Conservation (phyloP, 2,888 invertebrate species). For the Drosophila borborema region DNA sequence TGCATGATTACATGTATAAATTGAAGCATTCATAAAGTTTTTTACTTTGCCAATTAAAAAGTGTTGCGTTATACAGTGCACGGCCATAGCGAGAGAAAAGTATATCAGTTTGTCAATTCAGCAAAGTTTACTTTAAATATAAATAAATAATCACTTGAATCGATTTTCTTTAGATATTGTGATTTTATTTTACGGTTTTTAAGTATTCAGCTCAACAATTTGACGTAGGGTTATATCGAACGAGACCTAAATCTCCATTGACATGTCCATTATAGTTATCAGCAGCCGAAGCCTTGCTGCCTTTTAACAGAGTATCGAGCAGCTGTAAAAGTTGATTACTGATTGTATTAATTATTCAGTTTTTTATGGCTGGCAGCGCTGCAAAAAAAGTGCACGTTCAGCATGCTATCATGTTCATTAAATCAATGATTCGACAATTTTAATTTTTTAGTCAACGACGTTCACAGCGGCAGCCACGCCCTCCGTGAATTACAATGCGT, state of each 20-base stretch:
- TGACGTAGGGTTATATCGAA: background rate
- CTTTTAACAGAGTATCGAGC: background rate
- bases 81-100: accelerated
- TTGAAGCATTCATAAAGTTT: conserved; percentile 34
- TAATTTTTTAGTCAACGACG: conserved; percentile 41
- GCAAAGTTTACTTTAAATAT: no score
- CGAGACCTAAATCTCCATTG: background rate
- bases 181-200: background rate
- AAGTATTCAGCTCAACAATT: background rate
- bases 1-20: conserved; percentile 43
- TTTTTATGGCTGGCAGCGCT: conserved; percentile 5
- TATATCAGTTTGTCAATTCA: background rate
- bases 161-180: background rate
- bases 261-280: background rate
- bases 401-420: conserved; percentile 48
- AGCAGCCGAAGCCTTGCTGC: background rate
- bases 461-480: background rate
- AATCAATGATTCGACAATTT: conserved; percentile 61
- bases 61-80: conserved; percentile 11
- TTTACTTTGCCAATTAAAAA: conserved; percentile 43
- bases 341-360: conserved; percentile 18
- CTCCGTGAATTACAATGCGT: conserved; percentile 52
- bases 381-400: conserved; percentile 28
- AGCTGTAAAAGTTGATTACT: background rate
- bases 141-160: background rate